These are phyloP conservation scores for Cairina moschata DNA, from an alignment of 2,113 vertebrate genomes.

Conservation along the genomic window DNA sequence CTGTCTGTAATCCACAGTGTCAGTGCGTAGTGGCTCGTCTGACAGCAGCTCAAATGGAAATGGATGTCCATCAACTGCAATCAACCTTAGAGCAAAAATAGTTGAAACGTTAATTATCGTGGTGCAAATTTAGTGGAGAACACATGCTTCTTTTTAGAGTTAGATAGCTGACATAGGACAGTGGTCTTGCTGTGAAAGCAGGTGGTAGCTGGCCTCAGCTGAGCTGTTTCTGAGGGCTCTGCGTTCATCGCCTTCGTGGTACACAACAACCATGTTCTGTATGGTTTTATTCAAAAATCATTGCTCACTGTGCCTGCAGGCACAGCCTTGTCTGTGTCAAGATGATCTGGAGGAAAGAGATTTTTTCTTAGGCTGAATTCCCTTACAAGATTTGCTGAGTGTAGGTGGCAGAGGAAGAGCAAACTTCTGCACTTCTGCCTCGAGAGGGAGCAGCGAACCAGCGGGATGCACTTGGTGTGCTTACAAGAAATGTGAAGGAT, in stretches of 20 bases:
- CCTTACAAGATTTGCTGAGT: accelerated
- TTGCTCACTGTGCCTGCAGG: neutral
- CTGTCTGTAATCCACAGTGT: neutral
- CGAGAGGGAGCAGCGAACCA: slow-evolving; percentile 37
- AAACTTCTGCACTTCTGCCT: slow-evolving; percentile 27
- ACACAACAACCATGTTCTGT: neutral
- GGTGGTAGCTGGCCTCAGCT: neutral
- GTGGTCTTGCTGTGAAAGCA: neutral
- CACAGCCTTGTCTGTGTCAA: accelerated
- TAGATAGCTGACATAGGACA: neutral
- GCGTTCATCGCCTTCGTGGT: neutral
- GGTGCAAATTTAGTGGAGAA: neutral
- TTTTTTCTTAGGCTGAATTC: neutral
- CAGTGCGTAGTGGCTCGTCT: neutral
- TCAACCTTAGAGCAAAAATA: neutral
- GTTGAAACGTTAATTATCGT: neutral
- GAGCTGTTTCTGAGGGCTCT: accelerated
- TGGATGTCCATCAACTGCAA: neutral
- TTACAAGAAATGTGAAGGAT: neutral
- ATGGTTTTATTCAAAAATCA: neutral
- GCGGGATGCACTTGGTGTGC: neutral
- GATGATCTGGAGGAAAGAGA: neutral
- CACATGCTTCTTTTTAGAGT: accelerated
- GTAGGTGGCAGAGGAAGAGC: neutral
- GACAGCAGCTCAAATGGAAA: neutral